phyloP scores from a whole-genome alignment of 2,797 vertebrate genomes.

The Staurois parvus region DNA sequence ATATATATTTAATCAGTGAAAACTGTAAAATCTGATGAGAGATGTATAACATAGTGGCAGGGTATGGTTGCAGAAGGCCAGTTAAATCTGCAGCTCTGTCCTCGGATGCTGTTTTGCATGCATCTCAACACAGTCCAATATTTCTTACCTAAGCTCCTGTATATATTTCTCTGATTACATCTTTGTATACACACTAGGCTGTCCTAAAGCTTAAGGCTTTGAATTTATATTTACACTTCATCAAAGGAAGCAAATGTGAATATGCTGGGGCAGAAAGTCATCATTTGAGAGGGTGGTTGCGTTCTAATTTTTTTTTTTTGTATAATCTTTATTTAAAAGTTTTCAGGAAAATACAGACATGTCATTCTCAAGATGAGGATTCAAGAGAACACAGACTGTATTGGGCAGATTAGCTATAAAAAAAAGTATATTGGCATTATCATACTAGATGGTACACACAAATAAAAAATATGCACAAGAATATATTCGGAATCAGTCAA shows the following conservation, averaged over 20 bases:
- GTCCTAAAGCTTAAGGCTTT: not conserved
- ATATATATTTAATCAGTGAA: constrained; percentile 90
- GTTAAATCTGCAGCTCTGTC: constrained; percentile 61
- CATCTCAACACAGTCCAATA: constrained; percentile 30
- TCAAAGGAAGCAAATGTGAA: constrained; percentile 16
- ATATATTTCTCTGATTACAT: constrained; percentile 57
- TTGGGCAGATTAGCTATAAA: no score
- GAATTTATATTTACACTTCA: constrained; percentile 10
- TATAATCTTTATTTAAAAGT: no score
- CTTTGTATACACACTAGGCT: constrained; percentile 37
- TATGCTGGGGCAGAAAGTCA: not conserved
- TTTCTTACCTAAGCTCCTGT: constrained; percentile 52
- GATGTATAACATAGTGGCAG: constrained; percentile 74
- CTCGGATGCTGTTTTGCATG: constrained; percentile 56
- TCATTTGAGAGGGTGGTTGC: not conserved
- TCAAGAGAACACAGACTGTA: no score
- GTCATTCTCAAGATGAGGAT: no score
- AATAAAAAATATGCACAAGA: no score
- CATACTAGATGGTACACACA: no score
- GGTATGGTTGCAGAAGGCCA: constrained; percentile 60
- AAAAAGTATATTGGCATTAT: no score
- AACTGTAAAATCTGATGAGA: constrained; percentile 91
- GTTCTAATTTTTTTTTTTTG: no score
- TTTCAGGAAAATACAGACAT: no score
- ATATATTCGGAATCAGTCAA: no score